Conservation (phyloP, 2,113 vertebrate genomes). For the Gavialis gangeticus region DNA sequence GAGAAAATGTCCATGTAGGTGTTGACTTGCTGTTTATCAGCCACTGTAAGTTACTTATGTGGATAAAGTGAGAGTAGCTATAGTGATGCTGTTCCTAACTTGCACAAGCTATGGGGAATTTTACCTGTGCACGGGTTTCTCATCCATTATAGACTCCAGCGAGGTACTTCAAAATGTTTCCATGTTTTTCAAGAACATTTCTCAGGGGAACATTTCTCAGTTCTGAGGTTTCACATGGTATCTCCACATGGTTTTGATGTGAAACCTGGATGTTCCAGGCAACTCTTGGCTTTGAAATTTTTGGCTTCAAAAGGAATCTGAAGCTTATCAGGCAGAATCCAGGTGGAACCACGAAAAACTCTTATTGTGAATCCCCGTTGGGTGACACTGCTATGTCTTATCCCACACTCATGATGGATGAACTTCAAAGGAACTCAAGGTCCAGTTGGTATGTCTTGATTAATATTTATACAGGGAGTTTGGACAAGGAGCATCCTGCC, state of each 20-base stretch:
- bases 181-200: background rate
- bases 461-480: no score
- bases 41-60: background rate
- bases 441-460: background rate
- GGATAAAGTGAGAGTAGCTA: conserved; percentile 38
- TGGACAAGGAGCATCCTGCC: no score
- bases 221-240: background rate
- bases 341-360: background rate
- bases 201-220: background rate
- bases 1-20: conserved; percentile 3
- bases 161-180: rapidly evolving
- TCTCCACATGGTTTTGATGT: background rate
- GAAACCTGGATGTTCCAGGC: background rate
- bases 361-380: background rate
- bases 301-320: background rate
- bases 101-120: conserved; percentile 16
- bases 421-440: background rate
- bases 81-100: conserved; percentile 8
- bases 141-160: rapidly evolving
- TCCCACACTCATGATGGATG: background rate
- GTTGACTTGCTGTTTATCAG: background rate
- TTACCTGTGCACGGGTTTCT: background rate
- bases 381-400: background rate
- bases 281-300: background rate
- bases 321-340: background rate